Evolutionary conservation across 2,113 vertebrate species (phyloP).

Genomic region (human (Homo sapiens)): DNA sequence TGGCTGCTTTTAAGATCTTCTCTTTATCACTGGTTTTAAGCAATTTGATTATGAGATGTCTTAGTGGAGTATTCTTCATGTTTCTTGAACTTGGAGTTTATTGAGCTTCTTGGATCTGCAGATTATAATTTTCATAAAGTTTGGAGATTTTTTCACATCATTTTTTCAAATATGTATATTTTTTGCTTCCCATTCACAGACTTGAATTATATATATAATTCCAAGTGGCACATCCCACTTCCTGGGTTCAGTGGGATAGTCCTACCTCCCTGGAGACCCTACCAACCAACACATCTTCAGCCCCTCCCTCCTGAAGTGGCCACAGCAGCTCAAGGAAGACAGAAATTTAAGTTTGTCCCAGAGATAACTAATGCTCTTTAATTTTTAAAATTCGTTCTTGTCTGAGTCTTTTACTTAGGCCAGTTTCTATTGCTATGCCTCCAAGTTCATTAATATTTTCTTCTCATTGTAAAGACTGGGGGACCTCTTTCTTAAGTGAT

Average conservation of each 20-base stretch:
- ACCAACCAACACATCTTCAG: background rate
- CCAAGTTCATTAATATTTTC: background rate
- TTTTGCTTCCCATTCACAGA: background rate
- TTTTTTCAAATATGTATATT: background rate
- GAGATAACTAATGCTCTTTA: background rate
- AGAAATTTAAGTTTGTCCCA: background rate
- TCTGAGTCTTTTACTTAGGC: background rate
- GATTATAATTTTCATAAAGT: background rate
- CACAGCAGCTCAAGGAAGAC: constrained; percentile 96
- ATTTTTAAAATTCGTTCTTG: background rate
- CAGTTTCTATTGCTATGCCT: background rate
- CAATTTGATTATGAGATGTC: background rate
- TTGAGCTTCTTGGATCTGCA: background rate
- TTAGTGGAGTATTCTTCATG: background rate
- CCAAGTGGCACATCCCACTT: accelerated
- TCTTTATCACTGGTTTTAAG: background rate
- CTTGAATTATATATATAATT: background rate
- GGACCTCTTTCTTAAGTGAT: no score
- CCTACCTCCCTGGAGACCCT: background rate
- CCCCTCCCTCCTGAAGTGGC: constrained; percentile 81
- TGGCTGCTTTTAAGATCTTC: background rate
- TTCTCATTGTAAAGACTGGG: background rate
- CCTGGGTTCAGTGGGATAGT: no score
- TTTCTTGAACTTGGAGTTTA: background rate
- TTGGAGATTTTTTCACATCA: background rate